Evolutionary conservation across 2,888 invertebrate genomes (phyloP), one percentile per base, ranked within the genome.

Genomic region (Chrysodeixis includens): DNA sequence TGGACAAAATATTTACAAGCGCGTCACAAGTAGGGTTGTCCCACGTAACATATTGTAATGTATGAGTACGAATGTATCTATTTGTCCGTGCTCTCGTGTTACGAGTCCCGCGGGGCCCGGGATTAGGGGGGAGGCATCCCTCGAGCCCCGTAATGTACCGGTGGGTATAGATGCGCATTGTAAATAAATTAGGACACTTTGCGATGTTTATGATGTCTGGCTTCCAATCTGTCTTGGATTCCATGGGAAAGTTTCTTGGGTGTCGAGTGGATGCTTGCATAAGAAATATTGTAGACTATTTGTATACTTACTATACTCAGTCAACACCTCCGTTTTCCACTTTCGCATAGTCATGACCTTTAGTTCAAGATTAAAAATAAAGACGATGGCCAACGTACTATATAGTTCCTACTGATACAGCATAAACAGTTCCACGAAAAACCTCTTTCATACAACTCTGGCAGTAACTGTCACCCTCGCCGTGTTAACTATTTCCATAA

Each of bases 21-120:
- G 54, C 18, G 22, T 62, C 62, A 20, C 59, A 52, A 62, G 49
- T 76, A 68, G 71, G 79, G 70, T 66, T 71, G 62, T 46, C 57
- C 16, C 66, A n/a, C 22, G 14, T 51, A 83, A 89, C 85, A 83
- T 88, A 89, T 81, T 89, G 89, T 88, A 84, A 89, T 89, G 83
- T 82, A 71, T 69, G 87, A 84, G 85, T 88, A 91, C 89, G 90
- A 91, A 91, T 91, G 88, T 90, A 88, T 91, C 89, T 90, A 83
- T 91, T 88, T 90, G 91, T 90, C 84, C 81, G 79, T 77, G 79
- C 79, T 85, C 85, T 91, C 90, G 81, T 68, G 87, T 92, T 92
- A 91, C 92, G 83, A 82, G 83, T 87, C 92, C 88, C 91, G 65
- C 53, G 88, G 83, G 90, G 60, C 59, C 58, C 52, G 66, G 88